Base-by-base conservation (phyloP, 2,113 vertebrate species). In the Onychorhynchus coronatus region DNA sequence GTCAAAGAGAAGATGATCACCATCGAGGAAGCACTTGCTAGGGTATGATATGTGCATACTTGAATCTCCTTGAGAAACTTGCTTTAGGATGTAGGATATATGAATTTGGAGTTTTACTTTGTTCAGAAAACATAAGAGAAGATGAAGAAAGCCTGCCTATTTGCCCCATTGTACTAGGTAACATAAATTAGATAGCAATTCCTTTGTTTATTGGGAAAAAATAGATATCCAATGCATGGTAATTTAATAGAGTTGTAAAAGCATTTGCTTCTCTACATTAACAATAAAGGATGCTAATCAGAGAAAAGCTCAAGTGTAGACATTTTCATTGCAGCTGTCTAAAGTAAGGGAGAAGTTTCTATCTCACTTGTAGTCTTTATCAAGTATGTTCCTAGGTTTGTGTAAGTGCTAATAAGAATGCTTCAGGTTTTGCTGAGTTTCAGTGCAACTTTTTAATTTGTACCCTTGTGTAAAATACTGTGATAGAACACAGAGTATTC, bases 1-100 rank as follows among this genome's bases (percentile, higher is more conserved):
- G 99, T 99, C 68, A 99, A 99, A 79, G 99, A 99, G 91, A 99
- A 99, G 98, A 99, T 99, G 99, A 99, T 99, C 95, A 99, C 99
- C 3, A 99, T 99, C 17, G 99, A 99, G 90, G 99, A 99, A 97
- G 99, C 99, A 0, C 98, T 99, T 35, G 99, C 99, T 37, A 98
- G 99, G 99, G 99, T 99, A 98, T 97, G 98, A 55, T 67, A 59
- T 2, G 22, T 70, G 20, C 17, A 10, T 44, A 20, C 17, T 67
- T 90, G 5, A 55, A 1, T 84, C 63, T 65, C n/a, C 47, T 71
- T 59, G 39, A 55, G 39, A 75, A 88, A 46, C 5, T 0, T 44
- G 4, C 30, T 71, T 83, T 47, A 62, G 39, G 33, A 61, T 8
- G 10, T n/a, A 23, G 23, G 10, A 39, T 81, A 30, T 30, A 55